Evolutionary conservation across 2,797 vertebrate genomes (phyloP).

Genomic region (Leuciscus waleckii): DNA sequence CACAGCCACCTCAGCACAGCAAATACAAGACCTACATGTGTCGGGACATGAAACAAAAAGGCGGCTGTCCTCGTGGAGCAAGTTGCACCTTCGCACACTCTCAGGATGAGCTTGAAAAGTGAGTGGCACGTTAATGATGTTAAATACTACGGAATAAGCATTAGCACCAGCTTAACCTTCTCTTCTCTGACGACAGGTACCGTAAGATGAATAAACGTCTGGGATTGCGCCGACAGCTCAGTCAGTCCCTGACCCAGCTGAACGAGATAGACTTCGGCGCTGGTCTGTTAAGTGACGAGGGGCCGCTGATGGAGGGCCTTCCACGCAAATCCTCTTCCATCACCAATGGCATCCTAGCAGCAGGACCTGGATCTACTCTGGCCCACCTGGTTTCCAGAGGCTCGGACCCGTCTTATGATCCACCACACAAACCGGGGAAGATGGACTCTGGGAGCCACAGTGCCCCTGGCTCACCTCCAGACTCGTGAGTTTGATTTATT

Average conservation of each 20-base stretch:
- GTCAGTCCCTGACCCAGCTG: conserved; percentile 85
- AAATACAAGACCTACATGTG: conserved; percentile 99
- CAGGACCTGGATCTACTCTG: conserved; percentile 75
- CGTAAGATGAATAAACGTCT: conserved; percentile 98
- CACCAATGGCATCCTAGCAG: conserved; percentile 87
- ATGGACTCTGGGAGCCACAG: conserved; percentile 89
- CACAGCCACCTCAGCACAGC: conserved; percentile 96
- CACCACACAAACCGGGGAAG: conserved; percentile 85
- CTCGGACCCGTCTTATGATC: conserved; percentile 86
- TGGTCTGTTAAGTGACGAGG: conserved; percentile 88
- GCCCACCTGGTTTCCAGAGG: conserved; percentile 92
- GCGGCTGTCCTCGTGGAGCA: conserved; percentile 95
- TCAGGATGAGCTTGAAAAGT: conserved; percentile 99
- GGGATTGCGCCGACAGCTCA: conserved; percentile 84
- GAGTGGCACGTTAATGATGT: conserved; percentile 62
- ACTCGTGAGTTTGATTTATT: conserved; percentile 81
- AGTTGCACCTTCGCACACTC: conserved; percentile 99
- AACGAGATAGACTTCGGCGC: conserved; percentile 85
- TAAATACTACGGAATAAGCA: neutral
- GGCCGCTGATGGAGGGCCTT: conserved; percentile 81
- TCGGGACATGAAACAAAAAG: conserved; percentile 98
- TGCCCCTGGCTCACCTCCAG: conserved; percentile 94
- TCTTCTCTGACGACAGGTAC: conserved; percentile 79
- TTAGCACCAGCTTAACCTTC: conserved; percentile 60
- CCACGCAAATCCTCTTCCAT: conserved; percentile 87